These are phyloP conservation scores for Gonioctena quinquepunctata DNA, from an alignment of 1,140 invertebrate species.

Conservation along the genomic window DNA sequence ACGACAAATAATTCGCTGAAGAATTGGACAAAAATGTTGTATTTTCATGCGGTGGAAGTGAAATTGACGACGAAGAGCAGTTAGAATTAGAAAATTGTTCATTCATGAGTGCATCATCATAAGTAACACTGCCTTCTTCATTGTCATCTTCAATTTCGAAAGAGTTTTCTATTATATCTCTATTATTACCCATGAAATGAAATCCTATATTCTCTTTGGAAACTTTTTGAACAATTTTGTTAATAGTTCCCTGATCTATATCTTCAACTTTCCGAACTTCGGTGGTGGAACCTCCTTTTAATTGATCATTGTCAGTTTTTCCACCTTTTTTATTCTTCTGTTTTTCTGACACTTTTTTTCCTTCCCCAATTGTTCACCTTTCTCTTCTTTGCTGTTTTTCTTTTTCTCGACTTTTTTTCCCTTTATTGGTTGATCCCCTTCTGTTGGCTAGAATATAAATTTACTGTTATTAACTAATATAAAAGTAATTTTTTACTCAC, in stretches of 20 bases:
- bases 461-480: not conserved
- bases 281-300: not conserved
- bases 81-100: too few species aligned
- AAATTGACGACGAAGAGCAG: too few species aligned
- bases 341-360: not conserved
- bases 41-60: too few species aligned
- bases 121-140: too few species aligned
- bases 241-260: not conserved
- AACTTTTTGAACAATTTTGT: not conserved
- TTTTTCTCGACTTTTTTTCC: not conserved
- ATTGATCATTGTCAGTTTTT: not conserved
- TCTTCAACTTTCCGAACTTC: not conserved
- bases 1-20: too few species aligned
- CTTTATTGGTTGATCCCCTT: not conserved
- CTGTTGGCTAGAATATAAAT: not conserved
- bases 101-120: too few species aligned
- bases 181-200: not conserved
- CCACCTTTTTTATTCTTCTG: not conserved
- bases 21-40: too few species aligned
- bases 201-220: not conserved
- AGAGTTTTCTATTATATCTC: not conserved
- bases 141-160: not conserved
- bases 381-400: not conserved
- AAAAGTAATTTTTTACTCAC: not conserved
- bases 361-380: too few species aligned